Conservation (phyloP, 2,113 vertebrate species). For the Acanthisitta chloris region DNA sequence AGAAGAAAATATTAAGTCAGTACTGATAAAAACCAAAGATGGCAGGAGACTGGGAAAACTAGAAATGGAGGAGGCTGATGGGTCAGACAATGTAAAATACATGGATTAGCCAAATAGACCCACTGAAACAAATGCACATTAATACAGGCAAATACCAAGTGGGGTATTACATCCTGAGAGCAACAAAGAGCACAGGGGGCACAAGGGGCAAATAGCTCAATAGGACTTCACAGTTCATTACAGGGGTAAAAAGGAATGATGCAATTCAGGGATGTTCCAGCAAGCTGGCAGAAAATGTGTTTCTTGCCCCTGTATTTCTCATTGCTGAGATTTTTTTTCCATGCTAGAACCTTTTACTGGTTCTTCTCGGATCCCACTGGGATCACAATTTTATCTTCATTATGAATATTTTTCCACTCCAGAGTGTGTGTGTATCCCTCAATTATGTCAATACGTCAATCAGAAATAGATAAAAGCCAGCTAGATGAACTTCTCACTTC, state of each 20-base stretch:
- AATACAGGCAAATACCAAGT: neutral
- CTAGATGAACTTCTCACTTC: neutral
- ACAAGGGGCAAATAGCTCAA: neutral
- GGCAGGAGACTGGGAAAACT: neutral
- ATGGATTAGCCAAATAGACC: neutral
- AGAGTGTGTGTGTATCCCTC: neutral
- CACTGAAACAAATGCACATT: neutral
- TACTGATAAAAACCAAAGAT: neutral
- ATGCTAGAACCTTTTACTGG: neutral
- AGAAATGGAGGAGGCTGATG: neutral
- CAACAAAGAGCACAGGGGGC: neutral
- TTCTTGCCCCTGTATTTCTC: neutral
- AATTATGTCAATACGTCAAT: neutral
- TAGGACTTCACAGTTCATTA: neutral
- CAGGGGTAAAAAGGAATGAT: neutral
- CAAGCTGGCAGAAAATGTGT: neutral
- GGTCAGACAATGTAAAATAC: neutral
- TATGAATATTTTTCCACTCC: neutral
- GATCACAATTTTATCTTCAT: neutral
- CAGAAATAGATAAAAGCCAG: neutral
- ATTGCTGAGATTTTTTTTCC: neutral
- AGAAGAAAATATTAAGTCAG: neutral
- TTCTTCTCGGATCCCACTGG: neutral
- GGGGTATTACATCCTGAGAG: neutral
- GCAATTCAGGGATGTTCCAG: neutral